Evolutionary conservation across 2,113 vertebrate species (phyloP), one percentile per base, ranked within the genome.

Genomic region (Athene noctua): DNA sequence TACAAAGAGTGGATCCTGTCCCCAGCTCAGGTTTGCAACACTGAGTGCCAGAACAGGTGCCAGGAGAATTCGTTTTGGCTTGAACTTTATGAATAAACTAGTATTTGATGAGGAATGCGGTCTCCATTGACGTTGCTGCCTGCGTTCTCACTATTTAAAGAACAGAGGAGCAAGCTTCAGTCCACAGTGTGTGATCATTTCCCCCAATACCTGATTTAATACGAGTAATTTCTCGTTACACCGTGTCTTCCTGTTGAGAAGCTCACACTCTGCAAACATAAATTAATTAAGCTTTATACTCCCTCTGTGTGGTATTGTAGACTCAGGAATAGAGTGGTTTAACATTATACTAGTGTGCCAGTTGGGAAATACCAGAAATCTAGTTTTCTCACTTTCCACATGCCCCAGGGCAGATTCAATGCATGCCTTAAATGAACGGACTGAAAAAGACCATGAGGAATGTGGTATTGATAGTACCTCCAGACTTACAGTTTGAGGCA

Each of bases 231-330:
- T 92, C 75, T 84, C 88, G 78, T 89, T 92, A 36, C 42, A 61
- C 58, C 7, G 4, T 96, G 58, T 52, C n/a, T 61, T 96, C 79
- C 90, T 86, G 80, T 40, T 87, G 59, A 90, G 73, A 95, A 90
- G 55, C 65, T 95, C 62, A 49, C 32, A 73, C 9, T 77, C 55
- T 61, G 52, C 72, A 96, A 96, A 74, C 44, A 75, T 66, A 80
- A 92, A 91, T 97, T 97, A 97, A 91, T 95, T 95, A 94, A 94
- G 82, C 66, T 84, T 96, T 87, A 66, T 87, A 81, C 36, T 96
- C 88, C 87, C 81, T 75, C 58, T 88, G 89, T 82, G 88, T 22
- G 9, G 62, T 71, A 82, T 30, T 80, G 47, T 88, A 94, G 87
- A 92, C 75, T 89, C 71, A 59, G n/a, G 34, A 91, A 95, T 23